Conservation (phyloP, 2,888 invertebrate species). For the Eupithecia insigniata region DNA sequence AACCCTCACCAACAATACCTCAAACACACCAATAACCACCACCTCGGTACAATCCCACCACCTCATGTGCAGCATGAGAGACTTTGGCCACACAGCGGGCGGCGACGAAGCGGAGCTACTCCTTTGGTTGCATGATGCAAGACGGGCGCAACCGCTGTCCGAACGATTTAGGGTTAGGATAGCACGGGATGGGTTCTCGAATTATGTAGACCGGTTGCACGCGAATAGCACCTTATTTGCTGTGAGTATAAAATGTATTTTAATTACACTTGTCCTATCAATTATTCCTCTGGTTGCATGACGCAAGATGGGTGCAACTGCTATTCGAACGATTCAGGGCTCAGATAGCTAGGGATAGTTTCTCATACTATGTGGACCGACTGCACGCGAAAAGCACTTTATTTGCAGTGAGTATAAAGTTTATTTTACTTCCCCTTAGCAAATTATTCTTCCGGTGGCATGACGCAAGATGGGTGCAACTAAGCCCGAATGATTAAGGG, state of each 20-base stretch:
- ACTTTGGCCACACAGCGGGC: conserved; percentile 94
- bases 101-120: conserved; percentile 96
- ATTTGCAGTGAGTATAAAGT: conserved; percentile 82
- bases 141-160: conserved; percentile 90
- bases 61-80: conserved; percentile 90
- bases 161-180: conserved; percentile 95
- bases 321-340: background rate
- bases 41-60: conserved; percentile 81
- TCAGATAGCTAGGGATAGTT: background rate
- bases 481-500: background rate
- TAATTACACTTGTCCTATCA: background rate
- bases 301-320: background rate
- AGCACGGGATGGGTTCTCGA: conserved; percentile 95
- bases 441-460: too few species aligned
- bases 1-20: conserved; percentile 67
- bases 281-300: background rate
- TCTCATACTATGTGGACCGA: background rate
- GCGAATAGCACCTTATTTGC: conserved; percentile 96
- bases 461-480: background rate
- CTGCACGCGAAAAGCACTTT: conserved; percentile 7
- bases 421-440: too few species aligned
- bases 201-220: conserved; percentile 93
- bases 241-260: conserved; percentile 68
- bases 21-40: conserved; percentile 46
- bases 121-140: conserved; percentile 93